phyloP scores from a whole-genome alignment of 35 echinoderm and acorn worm species.

The Anneissia japonica region DNA sequence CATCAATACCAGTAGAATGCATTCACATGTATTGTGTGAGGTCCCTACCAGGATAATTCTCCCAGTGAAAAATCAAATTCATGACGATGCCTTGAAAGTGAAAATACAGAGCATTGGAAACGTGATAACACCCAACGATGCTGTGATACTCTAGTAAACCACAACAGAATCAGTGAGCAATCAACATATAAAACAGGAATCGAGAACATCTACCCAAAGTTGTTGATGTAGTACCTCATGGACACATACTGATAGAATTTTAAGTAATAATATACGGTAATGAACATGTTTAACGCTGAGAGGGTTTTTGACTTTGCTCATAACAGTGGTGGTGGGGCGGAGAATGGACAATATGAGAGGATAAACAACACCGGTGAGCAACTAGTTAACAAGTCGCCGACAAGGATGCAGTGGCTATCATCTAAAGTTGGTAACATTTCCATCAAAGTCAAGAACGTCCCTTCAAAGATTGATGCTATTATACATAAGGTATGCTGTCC shows the following conservation, averaged over 20 bases:
- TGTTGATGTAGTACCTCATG: too few relatives aligned
- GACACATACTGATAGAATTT: too few relatives aligned
- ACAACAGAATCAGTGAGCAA: too few relatives aligned
- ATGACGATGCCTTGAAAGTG: not conserved
- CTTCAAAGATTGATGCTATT: slow-evolving; percentile 57
- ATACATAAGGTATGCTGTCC: slow-evolving; percentile 52
- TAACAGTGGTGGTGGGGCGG: not conserved
- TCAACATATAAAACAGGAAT: too few relatives aligned
- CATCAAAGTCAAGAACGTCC: slow-evolving; percentile 12
- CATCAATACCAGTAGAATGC: not conserved
- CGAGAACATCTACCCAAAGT: too few relatives aligned
- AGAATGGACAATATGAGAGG: not conserved
- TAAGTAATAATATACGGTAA: not conserved
- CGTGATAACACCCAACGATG: not conserved
- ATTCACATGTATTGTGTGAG: not conserved
- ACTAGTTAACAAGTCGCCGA: not conserved
- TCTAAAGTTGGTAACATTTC: not conserved
- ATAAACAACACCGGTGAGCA: not conserved
- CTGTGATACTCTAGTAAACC: too few relatives aligned
- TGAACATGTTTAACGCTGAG: not conserved
- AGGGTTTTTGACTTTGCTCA: not conserved
- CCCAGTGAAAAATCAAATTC: not conserved
- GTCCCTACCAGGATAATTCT: not conserved
- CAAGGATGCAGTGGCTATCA: not conserved
- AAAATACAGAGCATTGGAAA: not conserved